These are phyloP conservation scores for Eristalinus sepulchralis DNA, from an alignment of 2,888 invertebrate genomes.

Conservation along the genomic window DNA sequence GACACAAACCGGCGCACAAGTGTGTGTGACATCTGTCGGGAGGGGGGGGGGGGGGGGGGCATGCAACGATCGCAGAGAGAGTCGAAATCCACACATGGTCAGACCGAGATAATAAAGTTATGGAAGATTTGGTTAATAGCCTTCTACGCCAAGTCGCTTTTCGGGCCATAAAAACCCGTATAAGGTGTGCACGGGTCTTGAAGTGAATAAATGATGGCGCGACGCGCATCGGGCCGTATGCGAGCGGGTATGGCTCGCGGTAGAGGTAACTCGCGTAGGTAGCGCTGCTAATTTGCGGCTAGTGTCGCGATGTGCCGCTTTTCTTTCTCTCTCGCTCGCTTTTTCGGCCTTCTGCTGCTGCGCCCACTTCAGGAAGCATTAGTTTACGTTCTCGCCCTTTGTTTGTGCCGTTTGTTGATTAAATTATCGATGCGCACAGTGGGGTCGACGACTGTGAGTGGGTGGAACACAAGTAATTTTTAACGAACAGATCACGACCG, in stretches of 20 bases:
- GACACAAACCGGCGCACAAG: slow-evolving; percentile 19
- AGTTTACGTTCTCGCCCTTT: slow-evolving; percentile 13
- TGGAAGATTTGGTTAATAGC: slow-evolving; percentile 55
- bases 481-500: not conserved
- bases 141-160: slow-evolving; percentile 36
- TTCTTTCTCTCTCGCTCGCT: no score
- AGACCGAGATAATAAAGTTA: slow-evolving; percentile 50
- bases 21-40: slow-evolving; percentile 37
- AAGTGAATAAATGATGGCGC: slow-evolving; percentile 16
- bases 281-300: slow-evolving; percentile 38
- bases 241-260: slow-evolving; percentile 12
- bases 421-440: slow-evolving; percentile 8
- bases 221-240: not conserved
- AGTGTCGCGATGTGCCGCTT: not conserved
- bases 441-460: not conserved
- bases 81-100: slow-evolving; percentile 33
- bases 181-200: slow-evolving; percentile 41
- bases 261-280: slow-evolving; percentile 38
- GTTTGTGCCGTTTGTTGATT: slow-evolving; percentile 22
- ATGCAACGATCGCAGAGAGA: slow-evolving; percentile 19
- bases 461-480: not conserved
- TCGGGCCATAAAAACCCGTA: slow-evolving; percentile 43
- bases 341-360: slow-evolving; percentile 33
- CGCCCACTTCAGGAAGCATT: slow-evolving; percentile 56
- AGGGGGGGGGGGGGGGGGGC: not conserved